Percentiles rank a stretch among this genome's conserved stretches.
These are phyloP conservation scores for Pristionchus maxplancki DNA, from an alignment of 2,888 invertebrate species.

Conservation along the genomic window DNA sequence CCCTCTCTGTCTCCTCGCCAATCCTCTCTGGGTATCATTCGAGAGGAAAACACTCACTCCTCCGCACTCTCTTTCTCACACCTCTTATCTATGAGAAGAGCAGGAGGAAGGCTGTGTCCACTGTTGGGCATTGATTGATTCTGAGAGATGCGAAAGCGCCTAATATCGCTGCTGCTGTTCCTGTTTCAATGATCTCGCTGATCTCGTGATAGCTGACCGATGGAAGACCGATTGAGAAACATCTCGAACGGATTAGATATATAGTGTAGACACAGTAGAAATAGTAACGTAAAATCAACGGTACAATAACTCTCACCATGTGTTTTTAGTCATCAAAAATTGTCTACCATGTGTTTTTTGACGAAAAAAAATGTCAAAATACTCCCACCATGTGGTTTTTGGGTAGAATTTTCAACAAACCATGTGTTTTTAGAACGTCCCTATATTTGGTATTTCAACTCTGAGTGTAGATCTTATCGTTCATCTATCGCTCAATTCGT, in stretches of 20 bases:
- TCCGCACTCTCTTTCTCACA: conserved; percentile 9
- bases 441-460: too few species aligned
- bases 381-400: too few species aligned
- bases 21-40: conserved; percentile 17
- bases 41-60: conserved; percentile 12
- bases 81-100: conserved; percentile 2
- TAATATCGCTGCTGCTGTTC: neutral
- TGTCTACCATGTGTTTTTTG: too few species aligned
- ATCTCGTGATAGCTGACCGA: neutral
- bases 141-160: neutral
- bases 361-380: too few species aligned
- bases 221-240: neutral
- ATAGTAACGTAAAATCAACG: too few species aligned
- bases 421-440: too few species aligned
- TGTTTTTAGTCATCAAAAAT: too few species aligned
- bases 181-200: neutral
- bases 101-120: neutral
- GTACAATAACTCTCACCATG: too few species aligned
- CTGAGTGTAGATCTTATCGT: too few species aligned
- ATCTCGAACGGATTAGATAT: neutral
- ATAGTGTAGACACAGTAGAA: too few species aligned
- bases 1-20: neutral
- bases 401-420: too few species aligned
- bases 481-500: neutral
- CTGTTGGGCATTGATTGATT: conserved; percentile 32